Percentiles rank a stretch among this genome's conserved stretches.
Conservation (phyloP, 2,797 vertebrate genomes). For the Macropodus opercularis region DNA sequence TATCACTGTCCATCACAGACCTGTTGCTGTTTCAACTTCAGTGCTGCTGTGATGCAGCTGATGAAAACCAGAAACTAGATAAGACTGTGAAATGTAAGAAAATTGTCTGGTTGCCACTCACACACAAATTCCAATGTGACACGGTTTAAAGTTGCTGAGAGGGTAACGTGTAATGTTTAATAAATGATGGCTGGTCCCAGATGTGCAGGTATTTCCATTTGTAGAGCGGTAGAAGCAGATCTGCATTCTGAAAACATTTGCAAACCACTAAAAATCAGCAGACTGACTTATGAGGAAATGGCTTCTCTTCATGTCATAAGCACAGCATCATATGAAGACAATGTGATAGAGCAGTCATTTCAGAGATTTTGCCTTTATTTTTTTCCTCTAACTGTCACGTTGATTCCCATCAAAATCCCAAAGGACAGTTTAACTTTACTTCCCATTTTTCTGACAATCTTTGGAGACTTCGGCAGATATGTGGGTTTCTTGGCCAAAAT, state of each 20-base stretch:
- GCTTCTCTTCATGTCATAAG: no score
- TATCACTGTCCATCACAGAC: no score
- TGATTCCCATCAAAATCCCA: conserved; percentile 26
- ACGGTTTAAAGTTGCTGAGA: conserved; percentile 4
- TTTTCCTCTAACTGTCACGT: conserved; percentile 13
- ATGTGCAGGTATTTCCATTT: conserved; percentile 41
- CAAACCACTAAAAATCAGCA: conserved; percentile 45
- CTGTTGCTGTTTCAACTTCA: no score
- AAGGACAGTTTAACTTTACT: conserved; percentile 30
- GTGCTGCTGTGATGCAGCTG: conserved; percentile 1
- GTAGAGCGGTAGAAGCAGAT: conserved; percentile 15
- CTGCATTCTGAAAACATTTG: conserved; percentile 42
- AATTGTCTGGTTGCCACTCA: conserved; percentile 22
- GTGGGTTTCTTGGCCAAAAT: conserved; percentile 47
- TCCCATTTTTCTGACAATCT: conserved; percentile 51
- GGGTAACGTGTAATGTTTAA: conserved; percentile 23
- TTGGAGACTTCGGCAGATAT: conserved; percentile 45
- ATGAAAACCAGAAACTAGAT: conserved; percentile 24
- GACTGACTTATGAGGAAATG: conserved; percentile 35
- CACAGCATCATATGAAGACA: no score
- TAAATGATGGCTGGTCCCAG: conserved; percentile 24
- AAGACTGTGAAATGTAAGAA: conserved; percentile 32
- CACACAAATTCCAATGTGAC: conserved; percentile 38
- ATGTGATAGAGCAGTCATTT: no score
- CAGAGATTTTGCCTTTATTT: conserved; percentile 12